Base-by-base conservation (phyloP, 2,888 invertebrate species). In the Tillus elongatus region DNA sequence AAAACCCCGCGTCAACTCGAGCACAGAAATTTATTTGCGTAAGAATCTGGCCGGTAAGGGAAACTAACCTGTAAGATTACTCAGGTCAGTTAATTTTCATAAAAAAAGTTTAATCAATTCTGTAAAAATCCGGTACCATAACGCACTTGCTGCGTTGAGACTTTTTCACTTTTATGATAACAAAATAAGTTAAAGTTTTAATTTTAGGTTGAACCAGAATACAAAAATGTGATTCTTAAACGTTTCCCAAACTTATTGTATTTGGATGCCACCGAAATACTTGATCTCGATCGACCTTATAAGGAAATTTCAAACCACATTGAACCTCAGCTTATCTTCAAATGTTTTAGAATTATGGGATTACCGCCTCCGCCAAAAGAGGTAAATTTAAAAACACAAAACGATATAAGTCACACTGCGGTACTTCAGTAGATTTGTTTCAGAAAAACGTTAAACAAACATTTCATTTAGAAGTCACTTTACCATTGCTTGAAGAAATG, bases 401-500 rank as follows among this genome's bases (percentile, higher is more conserved):
- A n/a, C 29, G 10, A 29, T 29, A n/a, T 10, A 33, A 2, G 4
- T n/a, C 11, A 29, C 8, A 9, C 10, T 29, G 11, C 6, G 9
- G 29, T 8, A 19, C n/a, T 6, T 12, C 13, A 14, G 27, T 31
- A 16, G 24, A 10, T 36, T 13, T n/a, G 32, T 53, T 49, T 40
- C 40, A 61, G 61, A 56, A 51, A 49, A 55, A 54, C 36, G 38
- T 50, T 4, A 45, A 54, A 3, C 65, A 69, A 36, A 60, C 67
- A 2, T 71, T 72, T 48, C 69, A 73, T 43, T 49, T 76, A 4
- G 75, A 75, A 51, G 46, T 74, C 6, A 67, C 69, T 42, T 49
- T 75, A 13, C 74, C 75, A 0, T 47, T 75, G n/a, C 49, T 75
- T 12, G 75, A 75, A 51, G 57, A 66, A 1, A 52, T 67, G 8